Evolutionary conservation across 2,797 vertebrate genomes (phyloP).

Genomic region (Pristis pectinata): DNA sequence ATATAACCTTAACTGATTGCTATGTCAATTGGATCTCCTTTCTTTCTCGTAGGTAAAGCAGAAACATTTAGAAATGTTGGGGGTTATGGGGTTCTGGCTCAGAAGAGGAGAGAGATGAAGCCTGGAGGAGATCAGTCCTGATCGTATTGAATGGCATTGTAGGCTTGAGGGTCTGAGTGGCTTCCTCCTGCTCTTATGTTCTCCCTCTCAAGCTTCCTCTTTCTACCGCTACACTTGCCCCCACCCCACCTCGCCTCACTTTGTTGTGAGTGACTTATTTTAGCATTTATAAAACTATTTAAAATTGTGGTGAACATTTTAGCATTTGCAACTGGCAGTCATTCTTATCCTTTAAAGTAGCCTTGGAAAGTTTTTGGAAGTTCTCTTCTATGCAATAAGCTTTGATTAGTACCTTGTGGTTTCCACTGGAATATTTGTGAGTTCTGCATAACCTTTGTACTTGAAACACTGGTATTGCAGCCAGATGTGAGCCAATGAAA

Average conservation of each 20-base stretch:
- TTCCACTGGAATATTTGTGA: background rate
- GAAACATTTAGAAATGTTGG: too few species aligned
- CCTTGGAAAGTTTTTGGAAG: background rate
- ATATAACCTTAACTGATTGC: background rate
- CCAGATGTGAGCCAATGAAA: background rate
- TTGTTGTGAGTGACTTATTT: constrained; percentile 13
- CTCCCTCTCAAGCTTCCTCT: too few species aligned
- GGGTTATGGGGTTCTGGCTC: too few species aligned
- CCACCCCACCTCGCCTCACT: too few species aligned
- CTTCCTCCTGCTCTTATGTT: too few species aligned
- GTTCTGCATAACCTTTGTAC: background rate
- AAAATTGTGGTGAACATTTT: background rate
- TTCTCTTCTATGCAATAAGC: background rate
- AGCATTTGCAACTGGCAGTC: background rate
- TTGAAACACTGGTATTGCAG: too few species aligned
- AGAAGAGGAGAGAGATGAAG: too few species aligned
- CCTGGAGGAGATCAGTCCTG: too few species aligned
- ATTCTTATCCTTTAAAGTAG: background rate
- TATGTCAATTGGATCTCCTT: background rate
- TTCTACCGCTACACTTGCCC: too few species aligned
- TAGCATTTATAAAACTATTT: background rate
- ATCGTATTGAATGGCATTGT: too few species aligned
- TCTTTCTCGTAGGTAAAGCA: too few species aligned
- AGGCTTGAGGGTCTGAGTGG: too few species aligned
- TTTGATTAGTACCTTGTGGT: background rate